Percentiles rank a stretch among this genome's conserved stretches.
Evolutionary conservation across 92 coral and sea anemone genomes (phyloP).

Genomic region (Porites cylindrica): DNA sequence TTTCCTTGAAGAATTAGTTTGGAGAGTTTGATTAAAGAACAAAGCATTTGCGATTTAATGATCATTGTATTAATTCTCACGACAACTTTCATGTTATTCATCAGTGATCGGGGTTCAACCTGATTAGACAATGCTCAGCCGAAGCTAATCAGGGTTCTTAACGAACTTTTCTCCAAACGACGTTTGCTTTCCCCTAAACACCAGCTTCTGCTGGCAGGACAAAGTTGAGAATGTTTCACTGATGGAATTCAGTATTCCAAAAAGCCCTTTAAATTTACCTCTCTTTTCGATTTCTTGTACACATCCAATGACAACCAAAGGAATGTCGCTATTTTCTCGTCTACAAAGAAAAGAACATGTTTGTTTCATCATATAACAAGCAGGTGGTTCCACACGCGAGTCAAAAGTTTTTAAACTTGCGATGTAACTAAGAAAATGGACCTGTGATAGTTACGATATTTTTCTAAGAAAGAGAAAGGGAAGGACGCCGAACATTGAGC

Average conservation of each 20-base stretch:
- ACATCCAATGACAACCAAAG: constrained; percentile 93
- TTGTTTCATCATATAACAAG: neutral
- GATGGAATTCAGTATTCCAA: too few relatives aligned
- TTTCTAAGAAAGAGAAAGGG: too few relatives aligned
- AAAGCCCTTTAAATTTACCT: constrained; percentile 31
- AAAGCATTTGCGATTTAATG: too few relatives aligned
- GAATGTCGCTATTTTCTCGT: constrained; percentile 95
- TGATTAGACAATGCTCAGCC: neutral
- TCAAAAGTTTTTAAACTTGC: too few relatives aligned
- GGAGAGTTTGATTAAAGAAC: too few relatives aligned
- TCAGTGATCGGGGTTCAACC: neutral
- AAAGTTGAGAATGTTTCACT: too few relatives aligned
- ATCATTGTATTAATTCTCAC: neutral
- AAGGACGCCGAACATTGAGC: too few relatives aligned
- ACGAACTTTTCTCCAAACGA: neutral
- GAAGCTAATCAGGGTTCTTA: neutral
- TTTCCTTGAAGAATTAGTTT: too few relatives aligned
- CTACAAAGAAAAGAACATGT: constrained; percentile 37
- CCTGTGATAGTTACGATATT: too few relatives aligned
- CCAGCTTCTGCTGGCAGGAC: neutral
- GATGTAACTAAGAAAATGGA: too few relatives aligned
- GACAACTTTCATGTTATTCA: neutral
- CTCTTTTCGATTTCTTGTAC: constrained; percentile 95
- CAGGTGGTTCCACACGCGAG: neutral
- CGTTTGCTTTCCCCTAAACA: neutral